A percentile compares a stretch with the other conserved stretches of the same genome.
phyloP scores from a whole-genome alignment of 2,797 vertebrate species.

The Apodemus agrarius region DNA sequence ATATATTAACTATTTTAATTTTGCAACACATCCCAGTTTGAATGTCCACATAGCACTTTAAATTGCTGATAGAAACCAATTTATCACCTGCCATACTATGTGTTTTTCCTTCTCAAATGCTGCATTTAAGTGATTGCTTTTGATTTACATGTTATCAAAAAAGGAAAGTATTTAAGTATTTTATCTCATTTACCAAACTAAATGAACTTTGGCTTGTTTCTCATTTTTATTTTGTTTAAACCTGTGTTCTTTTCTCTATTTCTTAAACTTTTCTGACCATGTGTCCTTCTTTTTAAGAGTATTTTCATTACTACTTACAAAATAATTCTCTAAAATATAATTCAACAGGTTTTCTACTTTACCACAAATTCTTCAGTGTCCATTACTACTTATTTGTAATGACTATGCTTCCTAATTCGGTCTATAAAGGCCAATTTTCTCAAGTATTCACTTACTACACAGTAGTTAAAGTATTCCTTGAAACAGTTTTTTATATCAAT shows the following conservation, averaged over 20 bases:
- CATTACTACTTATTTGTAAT: not conserved
- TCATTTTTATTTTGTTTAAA: not conserved
- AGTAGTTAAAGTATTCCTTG: not conserved
- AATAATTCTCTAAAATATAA: constrained; percentile 1
- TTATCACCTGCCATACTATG: not conserved
- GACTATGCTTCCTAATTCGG: not conserved
- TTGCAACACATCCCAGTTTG: not conserved
- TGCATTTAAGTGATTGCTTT: not conserved
- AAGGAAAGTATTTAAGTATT: not conserved
- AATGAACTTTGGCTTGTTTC: not conserved
- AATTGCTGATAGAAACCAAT: not conserved
- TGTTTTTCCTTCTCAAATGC: not conserved
- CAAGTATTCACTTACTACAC: too few species aligned
- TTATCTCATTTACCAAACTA: not conserved
- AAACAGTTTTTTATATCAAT: not conserved
- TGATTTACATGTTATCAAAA: not conserved
- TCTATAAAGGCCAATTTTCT: not conserved
- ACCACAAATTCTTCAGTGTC: not conserved
- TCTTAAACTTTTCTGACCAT: not conserved
- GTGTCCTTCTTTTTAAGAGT: not conserved
- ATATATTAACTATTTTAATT: not conserved
- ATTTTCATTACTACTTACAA: not conserved
- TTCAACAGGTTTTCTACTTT: not conserved
- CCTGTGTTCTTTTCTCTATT: not conserved
- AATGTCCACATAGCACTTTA: not conserved